These are phyloP conservation scores for Cephus pulcher DNA, from an alignment of 2,888 invertebrate species.

Conservation along the genomic window DNA sequence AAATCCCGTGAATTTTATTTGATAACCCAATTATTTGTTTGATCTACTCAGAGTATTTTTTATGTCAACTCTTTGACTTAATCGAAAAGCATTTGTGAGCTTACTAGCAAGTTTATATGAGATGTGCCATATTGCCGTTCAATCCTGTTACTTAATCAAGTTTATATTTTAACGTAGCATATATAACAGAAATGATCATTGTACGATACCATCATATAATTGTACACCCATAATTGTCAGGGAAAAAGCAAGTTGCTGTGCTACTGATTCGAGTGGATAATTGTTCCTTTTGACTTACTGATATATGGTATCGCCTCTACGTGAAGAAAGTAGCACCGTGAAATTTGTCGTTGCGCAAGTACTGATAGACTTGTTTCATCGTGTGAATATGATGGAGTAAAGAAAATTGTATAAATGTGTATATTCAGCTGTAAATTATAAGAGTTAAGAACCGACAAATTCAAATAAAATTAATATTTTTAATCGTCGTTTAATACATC, in stretches of 20 bases:
- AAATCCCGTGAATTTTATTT: not conserved
- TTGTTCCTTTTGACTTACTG: not conserved
- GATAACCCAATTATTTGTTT: not conserved
- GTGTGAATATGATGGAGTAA: not conserved
- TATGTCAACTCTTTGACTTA: not conserved
- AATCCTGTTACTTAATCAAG: constrained; percentile 15
- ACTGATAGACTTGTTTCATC: constrained; percentile 6
- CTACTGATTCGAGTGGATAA: not conserved
- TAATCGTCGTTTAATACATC: constrained; percentile 18
- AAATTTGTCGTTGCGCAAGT: constrained; percentile 17
- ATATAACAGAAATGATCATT: not conserved
- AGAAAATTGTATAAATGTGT: constrained; percentile 24
- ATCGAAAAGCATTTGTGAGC: constrained; percentile 12
- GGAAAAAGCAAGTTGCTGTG: not conserved
- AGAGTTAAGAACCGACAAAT: constrained; percentile 19
- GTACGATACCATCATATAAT: not conserved
- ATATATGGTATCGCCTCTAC: not conserved
- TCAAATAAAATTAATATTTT: constrained; percentile 23
- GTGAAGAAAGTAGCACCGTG: not conserved
- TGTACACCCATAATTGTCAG: not conserved
- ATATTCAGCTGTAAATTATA: constrained; percentile 24
- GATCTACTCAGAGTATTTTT: not conserved
- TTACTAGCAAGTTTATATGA: constrained; percentile 13
- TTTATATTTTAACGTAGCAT: constrained; percentile 14
- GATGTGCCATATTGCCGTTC: constrained; percentile 21